These are phyloP conservation scores for Zoanthus gigantus DNA, from an alignment of 92 coral and sea anemone genomes.

Conservation along the genomic window DNA sequence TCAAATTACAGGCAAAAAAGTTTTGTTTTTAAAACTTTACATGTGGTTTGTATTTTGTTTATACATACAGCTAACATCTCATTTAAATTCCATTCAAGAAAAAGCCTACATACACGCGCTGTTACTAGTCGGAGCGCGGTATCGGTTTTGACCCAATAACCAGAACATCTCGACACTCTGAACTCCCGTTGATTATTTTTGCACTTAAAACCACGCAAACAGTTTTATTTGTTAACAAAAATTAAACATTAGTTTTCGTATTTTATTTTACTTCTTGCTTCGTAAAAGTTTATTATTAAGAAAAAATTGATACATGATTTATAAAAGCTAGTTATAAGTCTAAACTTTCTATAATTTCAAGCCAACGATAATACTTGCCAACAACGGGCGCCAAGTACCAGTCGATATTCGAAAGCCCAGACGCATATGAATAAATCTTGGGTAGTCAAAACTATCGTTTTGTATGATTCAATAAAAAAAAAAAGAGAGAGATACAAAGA, in stretches of 20 bases:
- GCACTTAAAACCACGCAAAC: not conserved
- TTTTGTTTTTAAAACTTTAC: too few relatives aligned
- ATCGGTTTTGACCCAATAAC: not conserved
- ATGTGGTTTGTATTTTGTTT: too few relatives aligned
- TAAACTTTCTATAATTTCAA: not conserved
- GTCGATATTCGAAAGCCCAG: slow-evolving; percentile 14
- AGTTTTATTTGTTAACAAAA: not conserved
- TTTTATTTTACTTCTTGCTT: not conserved
- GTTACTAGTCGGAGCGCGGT: too few relatives aligned
- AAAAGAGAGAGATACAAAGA: not conserved
- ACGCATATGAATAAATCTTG: slow-evolving; percentile 7
- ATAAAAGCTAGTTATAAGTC: not conserved
- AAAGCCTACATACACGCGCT: too few relatives aligned
- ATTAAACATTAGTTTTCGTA: not conserved
- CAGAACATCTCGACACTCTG: not conserved
- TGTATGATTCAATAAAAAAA: not conserved
- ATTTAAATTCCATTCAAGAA: too few relatives aligned
- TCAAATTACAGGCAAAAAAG: too few relatives aligned
- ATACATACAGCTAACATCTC: too few relatives aligned
- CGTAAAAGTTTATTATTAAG: not conserved
- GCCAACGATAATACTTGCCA: not conserved
- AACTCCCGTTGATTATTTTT: not conserved
- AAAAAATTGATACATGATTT: not conserved
- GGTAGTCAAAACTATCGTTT: slow-evolving; percentile 40
- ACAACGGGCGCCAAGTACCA: slow-evolving; percentile 3